Percentiles rank a stretch among this genome's conserved stretches.
phyloP scores from a whole-genome alignment of 1,140 invertebrate species.

The Neelides sp. region DNA sequence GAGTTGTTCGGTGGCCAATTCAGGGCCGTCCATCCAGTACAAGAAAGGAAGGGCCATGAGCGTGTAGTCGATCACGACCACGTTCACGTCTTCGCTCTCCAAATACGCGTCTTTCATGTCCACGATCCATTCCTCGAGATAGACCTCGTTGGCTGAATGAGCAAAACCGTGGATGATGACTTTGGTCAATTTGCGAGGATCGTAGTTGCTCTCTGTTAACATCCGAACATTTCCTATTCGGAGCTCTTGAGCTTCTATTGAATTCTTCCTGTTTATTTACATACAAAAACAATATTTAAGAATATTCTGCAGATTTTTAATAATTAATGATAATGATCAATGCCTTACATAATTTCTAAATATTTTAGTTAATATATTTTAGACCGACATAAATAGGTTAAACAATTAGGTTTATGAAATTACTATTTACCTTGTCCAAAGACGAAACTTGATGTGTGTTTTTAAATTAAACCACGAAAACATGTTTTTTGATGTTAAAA shows the following conservation, averaged over 20 bases:
- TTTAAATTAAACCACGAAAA: constrained; percentile 26
- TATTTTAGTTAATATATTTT: background rate
- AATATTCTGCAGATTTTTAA: too few relatives aligned
- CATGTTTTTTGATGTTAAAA: constrained; percentile 3
- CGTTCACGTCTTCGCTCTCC: background rate
- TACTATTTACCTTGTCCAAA: constrained; percentile 17
- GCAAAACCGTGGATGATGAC: constrained; percentile 20
- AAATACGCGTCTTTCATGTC: constrained; percentile 5
- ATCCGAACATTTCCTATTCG: constrained; percentile 7
- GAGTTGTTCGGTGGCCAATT: background rate
- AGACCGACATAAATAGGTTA: background rate
- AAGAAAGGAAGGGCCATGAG: background rate
- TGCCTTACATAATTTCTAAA: background rate
- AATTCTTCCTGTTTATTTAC: constrained; percentile 9
- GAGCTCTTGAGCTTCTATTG: constrained; percentile 15
- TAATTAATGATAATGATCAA: background rate
- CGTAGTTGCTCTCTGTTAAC: constrained; percentile 15
- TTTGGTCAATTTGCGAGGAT: constrained; percentile 15
- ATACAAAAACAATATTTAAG: background rate
- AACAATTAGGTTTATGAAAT: background rate
- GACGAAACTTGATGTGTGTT: constrained; percentile 1
- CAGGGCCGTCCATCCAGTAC: background rate
- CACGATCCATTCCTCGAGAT: constrained; percentile 10
- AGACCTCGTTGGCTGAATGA: constrained; percentile 17
- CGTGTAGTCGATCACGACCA: constrained; percentile 4